Evolutionary conservation across 1,140 invertebrate species (phyloP), one percentile per base, ranked within the genome.

Genomic region (Papilio dardanus): DNA sequence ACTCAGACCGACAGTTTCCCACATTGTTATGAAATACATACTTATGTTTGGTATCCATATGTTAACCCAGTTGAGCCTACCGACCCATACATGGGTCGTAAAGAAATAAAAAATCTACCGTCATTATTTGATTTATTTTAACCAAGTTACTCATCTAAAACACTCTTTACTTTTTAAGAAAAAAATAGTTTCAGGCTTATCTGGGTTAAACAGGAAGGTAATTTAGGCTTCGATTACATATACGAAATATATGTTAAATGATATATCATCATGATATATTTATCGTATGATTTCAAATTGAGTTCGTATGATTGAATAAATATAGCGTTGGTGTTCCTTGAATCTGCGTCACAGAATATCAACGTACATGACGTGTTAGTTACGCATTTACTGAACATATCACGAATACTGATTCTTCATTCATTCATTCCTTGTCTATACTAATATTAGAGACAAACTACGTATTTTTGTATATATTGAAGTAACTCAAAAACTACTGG

Each of bases 201-300:
- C n/a, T n/a, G n/a, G n/a, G n/a, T 62, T 62, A 62, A 62, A 62
- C 54, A 62, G 54, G 54, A 62, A 28, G 54, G 24, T 62, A 28
- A 28, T 28, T 62, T 28, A 28, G 24, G 54, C 12, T 28, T 62
- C 54, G 24, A 62, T 62, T 62, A 14, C 24, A 62, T 62, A 62
- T 28, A 14, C 5, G 24, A 28, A 14, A 62, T 62, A 3, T 24
- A 14, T 62, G 10, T 28, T 62, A 12, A 4, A 24, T 30, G 2
- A 16, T 28, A 30, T 62, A 14, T 6, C 54, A 28, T 62, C 24
- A 62, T 62, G 4, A 46, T 46, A 19, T 16, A 46, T 19, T 19
- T 46, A 46, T 19, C 5, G 5, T 46, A 6, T 46, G 3, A 62
- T 30, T 16, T 62, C 54, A 12, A 28, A 28, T n/a, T 46, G 50